These are phyloP conservation scores for Endotricha flammealis DNA, from an alignment of 2,888 invertebrate species.

Conservation along the genomic window DNA sequence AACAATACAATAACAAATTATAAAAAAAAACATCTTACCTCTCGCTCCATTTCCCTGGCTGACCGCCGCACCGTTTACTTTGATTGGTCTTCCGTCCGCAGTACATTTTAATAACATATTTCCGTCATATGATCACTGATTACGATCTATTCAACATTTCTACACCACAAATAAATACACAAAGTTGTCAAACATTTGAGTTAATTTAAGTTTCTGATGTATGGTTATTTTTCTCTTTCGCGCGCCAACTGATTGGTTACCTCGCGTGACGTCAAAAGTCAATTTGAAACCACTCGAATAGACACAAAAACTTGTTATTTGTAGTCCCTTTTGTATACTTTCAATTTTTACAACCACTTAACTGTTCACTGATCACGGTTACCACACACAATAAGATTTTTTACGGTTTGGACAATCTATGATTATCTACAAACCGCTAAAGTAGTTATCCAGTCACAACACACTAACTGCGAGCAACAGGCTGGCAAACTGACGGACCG, in stretches of 20 bases:
- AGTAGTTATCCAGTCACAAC: slow-evolving; percentile 6
- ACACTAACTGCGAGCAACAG: slow-evolving; percentile 16
- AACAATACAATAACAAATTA: too few species aligned
- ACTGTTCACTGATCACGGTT: slow-evolving; percentile 42
- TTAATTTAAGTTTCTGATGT: slow-evolving; percentile 19
- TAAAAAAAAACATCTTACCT: too few species aligned
- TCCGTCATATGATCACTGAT: slow-evolving; percentile 49
- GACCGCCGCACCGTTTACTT: slow-evolving; percentile 64
- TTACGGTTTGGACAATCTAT: slow-evolving; percentile 25
- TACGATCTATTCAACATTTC: slow-evolving; percentile 48
- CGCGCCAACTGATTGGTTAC: slow-evolving; percentile 61
- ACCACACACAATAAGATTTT: slow-evolving; percentile 27
- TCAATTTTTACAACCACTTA: slow-evolving; percentile 19
- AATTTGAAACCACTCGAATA: slow-evolving; percentile 59
- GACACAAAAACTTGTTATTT: slow-evolving; percentile 45
- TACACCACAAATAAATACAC: slow-evolving; percentile 33
- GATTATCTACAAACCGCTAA: slow-evolving; percentile 14
- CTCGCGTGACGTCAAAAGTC: slow-evolving; percentile 68
- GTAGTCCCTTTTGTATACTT: slow-evolving; percentile 29
- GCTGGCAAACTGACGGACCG: slow-evolving; percentile 33
- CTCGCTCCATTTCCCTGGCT: slow-evolving; percentile 67
- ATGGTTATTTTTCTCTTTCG: slow-evolving; percentile 37
- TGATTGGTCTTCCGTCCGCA: slow-evolving; percentile 71
- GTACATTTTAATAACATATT: slow-evolving; percentile 75
- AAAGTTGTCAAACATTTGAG: slow-evolving; percentile 42